Evolutionary conservation across 2,888 invertebrate species (phyloP), one percentile per base, ranked within the genome.

Genomic region (Ernsta delagoae): DNA sequence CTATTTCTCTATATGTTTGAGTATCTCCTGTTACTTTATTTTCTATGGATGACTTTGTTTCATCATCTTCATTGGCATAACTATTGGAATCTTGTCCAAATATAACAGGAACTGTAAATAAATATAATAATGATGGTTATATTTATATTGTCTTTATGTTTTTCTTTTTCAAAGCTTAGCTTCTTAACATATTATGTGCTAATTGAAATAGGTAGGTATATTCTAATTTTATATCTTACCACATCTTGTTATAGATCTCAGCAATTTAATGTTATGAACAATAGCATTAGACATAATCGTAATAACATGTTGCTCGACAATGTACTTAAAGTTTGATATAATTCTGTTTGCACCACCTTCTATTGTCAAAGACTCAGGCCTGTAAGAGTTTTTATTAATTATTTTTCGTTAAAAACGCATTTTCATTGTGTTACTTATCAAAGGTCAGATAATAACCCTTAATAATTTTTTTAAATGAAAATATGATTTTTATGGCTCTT

Each of bases 271-370:
- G 68, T 84, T 82, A 70, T 85, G 77, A 5, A 78, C 64, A 31
- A 90, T 60, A 0, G 78, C 70, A 64, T 84, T 87, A 8, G 82
- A 78, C 86, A 91, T 87, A 1, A 88, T 75, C 1, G 87, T 72
- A 2, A 85, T 68, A 7, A 90, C 79, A 5, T 90, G 85, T 66
- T 84, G 79, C 70, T 89, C 86, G 11, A 92, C 71, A 12, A 88
- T 12, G 65, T 87, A 84, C 54, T 84, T 88, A 75, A 84, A 89
- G 72, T 85, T 86, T 0, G 86, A 77, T 68, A 89, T 83, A 70
- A 85, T 67, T 66, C 83, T 72, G 72, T 82, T 89, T 4, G 84
- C 86, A 3, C 86, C 75, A 1, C 90, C 90, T 75, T 88, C 88
- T 0, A 91, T 72, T n/a, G 83, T 85, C 16, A 91, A 70, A 5